Evolutionary conservation across 2,888 invertebrate genomes (phyloP).

Genomic region (Caenorhabditis sp.): DNA sequence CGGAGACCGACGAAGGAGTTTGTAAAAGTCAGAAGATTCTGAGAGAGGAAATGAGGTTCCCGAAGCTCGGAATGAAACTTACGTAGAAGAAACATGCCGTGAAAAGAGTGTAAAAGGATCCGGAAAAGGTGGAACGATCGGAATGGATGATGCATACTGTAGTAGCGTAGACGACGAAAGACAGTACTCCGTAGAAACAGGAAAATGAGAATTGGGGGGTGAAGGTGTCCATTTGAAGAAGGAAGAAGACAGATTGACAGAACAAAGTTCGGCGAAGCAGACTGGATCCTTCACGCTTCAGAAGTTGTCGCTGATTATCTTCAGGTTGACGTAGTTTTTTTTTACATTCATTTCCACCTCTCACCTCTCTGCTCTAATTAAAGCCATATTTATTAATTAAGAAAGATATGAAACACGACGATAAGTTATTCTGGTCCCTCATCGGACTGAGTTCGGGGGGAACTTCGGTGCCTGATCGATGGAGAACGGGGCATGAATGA

Average conservation of each 20-base stretch:
- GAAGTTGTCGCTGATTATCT: too few relatives aligned
- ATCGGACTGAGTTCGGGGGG: slow-evolving; percentile 42
- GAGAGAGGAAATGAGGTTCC: not conserved
- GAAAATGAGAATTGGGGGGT: slow-evolving; percentile 19
- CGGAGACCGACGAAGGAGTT: slow-evolving; percentile 13
- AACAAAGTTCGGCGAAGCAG: too few relatives aligned
- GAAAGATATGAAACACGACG: not conserved
- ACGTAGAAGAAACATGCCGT: slow-evolving; percentile 4
- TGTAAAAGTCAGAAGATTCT: slow-evolving; percentile 7
- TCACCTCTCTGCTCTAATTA: too few relatives aligned
- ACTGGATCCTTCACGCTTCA: too few relatives aligned
- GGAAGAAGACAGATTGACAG: too few relatives aligned
- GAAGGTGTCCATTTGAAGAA: slow-evolving; percentile 21
- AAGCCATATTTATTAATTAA: not conserved
- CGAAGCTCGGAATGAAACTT: too few relatives aligned
- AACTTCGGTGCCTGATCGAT: slow-evolving; percentile 52
- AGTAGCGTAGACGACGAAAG: slow-evolving; percentile 21
- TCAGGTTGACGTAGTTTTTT: too few relatives aligned
- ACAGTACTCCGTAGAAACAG: slow-evolving; percentile 15
- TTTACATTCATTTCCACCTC: too few relatives aligned
- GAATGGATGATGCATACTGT: slow-evolving; percentile 7
- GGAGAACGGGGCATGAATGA: slow-evolving; percentile 72
- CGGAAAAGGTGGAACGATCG: not conserved
- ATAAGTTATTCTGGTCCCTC: slow-evolving; percentile 20
- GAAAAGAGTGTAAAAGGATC: slow-evolving; percentile 31